Conservation (phyloP, 2,113 vertebrate genomes). For the Solenodon paradoxus region DNA sequence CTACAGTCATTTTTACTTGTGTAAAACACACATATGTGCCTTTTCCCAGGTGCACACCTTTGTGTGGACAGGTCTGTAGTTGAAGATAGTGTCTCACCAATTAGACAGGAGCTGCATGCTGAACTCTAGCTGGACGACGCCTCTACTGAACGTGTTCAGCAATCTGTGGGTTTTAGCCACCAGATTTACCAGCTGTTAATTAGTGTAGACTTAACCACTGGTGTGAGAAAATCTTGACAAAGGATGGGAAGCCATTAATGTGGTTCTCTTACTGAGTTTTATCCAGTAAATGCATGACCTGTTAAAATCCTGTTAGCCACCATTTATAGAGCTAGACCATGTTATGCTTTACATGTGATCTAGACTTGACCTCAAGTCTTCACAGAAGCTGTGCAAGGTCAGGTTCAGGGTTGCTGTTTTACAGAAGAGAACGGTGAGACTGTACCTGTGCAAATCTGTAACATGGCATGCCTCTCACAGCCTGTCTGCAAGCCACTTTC, state of each 20-base stretch:
- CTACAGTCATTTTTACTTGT: background rate
- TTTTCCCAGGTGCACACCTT: background rate
- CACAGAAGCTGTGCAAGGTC: background rate
- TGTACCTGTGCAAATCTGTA: background rate
- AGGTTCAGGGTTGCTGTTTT: background rate
- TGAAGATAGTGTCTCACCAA: background rate
- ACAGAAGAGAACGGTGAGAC: background rate
- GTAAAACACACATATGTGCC: background rate
- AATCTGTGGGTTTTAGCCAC: background rate
- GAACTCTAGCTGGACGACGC: background rate
- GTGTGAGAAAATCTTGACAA: background rate
- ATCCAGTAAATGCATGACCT: background rate
- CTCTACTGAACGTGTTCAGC: background rate
- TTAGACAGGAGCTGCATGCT: background rate
- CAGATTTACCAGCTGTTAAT: background rate
- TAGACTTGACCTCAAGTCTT: background rate
- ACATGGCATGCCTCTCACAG: background rate
- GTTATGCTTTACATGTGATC: accelerated
- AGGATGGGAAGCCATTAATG: background rate
- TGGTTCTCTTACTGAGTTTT: background rate
- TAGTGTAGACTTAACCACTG: background rate
- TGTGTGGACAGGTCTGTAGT: background rate
- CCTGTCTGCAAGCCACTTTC: background rate
- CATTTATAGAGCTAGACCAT: background rate
- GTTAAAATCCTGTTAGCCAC: background rate